Evolutionary conservation across 2,113 vertebrate species (phyloP), one percentile per base, ranked within the genome.

Genomic region (Macquaria ambigua): DNA sequence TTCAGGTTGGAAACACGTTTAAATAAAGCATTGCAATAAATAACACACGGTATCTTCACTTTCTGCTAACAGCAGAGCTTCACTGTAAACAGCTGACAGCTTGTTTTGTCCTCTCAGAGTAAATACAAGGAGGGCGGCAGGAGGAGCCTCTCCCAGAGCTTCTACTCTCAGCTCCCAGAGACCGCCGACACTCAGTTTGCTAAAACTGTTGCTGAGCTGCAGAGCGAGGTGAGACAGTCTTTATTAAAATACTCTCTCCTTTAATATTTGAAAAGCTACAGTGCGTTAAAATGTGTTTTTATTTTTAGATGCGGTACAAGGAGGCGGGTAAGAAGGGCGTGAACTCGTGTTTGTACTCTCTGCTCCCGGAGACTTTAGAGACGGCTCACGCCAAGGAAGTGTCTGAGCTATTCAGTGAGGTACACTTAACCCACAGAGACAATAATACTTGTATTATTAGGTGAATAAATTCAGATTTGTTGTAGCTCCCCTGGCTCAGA

Each of bases 141-240:
- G 93, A 94, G 91, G 77, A 95, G 93, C 34, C 94, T 97, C 81
- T 94, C 95, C 5, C 96, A 96, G 70, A 95, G 96, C 68, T 92
- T 98, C 41, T 99, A 98, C 91, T 97, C 97, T 85, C 96, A 95
- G 93, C 97, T 99, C 89, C 96, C 97, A 16, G 96, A 97, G 37
- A 98, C 98, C 8, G 92, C 96, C 1, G 96, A 98, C 73, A 98
- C 95, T 3, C 96, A 96, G 64, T 97, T 98, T 62, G 97, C 97
- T 1, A 97, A 95, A 93, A 83, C 93, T 66, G 93, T 97, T 0
- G 95, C 95, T 0, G 95, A 97, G 68, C 96, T 98, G 84, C 98
- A 98, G 96, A 99, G 98, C 74, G 89, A 97, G 97, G 98, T 99
- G 93, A 76, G 80, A n/a, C 34, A n/a, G 46, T 14, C 46, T 48